These are phyloP conservation scores for Torymus aiolomorphi DNA, from an alignment of 2,888 invertebrate species.

Conservation along the genomic window DNA sequence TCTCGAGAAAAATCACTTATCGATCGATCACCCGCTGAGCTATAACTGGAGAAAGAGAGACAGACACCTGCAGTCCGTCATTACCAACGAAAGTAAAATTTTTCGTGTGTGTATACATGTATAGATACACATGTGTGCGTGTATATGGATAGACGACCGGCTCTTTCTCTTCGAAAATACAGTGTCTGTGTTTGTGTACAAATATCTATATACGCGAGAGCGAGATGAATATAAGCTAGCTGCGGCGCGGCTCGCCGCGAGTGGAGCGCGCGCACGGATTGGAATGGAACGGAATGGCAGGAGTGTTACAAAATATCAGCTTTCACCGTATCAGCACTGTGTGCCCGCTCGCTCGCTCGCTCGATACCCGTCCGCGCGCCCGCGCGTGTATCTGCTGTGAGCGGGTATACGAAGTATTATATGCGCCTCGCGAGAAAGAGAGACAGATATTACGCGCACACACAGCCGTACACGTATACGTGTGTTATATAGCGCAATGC, in stretches of 20 bases:
- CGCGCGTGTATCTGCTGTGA: constrained; percentile 49
- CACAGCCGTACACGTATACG: constrained; percentile 36
- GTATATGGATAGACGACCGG: background rate
- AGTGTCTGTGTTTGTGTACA: background rate
- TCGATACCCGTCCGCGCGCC: constrained; percentile 27
- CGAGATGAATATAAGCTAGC: too few species aligned
- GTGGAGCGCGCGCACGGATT: constrained; percentile 62
- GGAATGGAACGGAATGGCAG: constrained; percentile 72
- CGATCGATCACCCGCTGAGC: too few species aligned
- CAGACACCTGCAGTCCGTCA: background rate
- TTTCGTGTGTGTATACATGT: constrained; percentile 13
- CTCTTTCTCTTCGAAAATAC: too few species aligned
- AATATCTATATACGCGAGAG: background rate
- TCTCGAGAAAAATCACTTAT: too few species aligned
- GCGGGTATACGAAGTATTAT: background rate
- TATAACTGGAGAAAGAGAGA: too few species aligned
- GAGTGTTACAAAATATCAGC: constrained; percentile 76
- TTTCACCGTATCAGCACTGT: constrained; percentile 74
- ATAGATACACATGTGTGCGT: background rate
- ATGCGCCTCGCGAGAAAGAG: background rate
- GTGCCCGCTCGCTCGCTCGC: constrained; percentile 49
- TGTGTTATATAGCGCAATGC: constrained; percentile 24
- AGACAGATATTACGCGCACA: background rate
- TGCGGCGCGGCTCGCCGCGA: background rate
- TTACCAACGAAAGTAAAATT: constrained; percentile 47